phyloP scores from a whole-genome alignment of 2,888 invertebrate genomes.

The Mesorhabditis sp. region DNA sequence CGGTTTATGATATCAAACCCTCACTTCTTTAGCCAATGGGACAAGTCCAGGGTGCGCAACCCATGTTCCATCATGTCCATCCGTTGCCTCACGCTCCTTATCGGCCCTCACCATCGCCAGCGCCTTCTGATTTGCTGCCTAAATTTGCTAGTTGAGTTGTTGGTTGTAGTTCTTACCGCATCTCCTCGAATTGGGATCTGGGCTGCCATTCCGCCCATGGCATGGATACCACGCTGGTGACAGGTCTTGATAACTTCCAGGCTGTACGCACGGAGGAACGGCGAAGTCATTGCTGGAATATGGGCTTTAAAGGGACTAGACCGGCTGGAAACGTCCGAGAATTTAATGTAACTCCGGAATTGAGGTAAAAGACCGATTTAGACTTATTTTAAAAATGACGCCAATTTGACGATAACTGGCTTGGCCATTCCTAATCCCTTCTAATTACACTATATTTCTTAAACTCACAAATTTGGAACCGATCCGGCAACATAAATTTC shows the following conservation, averaged over 20 bases:
- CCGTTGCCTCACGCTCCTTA: constrained; percentile 58
- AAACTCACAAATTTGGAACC: constrained; percentile 62
- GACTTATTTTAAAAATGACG: background rate
- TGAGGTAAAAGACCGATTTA: background rate
- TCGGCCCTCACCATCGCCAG: constrained; percentile 53
- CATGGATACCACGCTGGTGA: constrained; percentile 62
- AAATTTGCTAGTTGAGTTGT: constrained; percentile 1
- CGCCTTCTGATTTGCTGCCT: constrained; percentile 41
- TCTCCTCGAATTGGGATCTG: constrained; percentile 63
- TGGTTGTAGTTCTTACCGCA: constrained; percentile 13
- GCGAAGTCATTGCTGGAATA: constrained; percentile 64
- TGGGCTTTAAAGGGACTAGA: background rate
- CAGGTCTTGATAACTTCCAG: constrained; percentile 61
- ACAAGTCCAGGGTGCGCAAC: constrained; percentile 70
- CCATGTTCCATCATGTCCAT: constrained; percentile 71
- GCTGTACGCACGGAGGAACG: constrained; percentile 69
- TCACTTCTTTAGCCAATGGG: constrained; percentile 58
- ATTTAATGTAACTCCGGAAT: background rate
- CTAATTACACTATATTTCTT: background rate
- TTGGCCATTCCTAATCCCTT: no score
- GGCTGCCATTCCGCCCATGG: constrained; percentile 65
- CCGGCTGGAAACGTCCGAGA: background rate
- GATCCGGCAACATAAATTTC: constrained; percentile 69
- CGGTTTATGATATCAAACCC: no score
- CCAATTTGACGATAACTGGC: no score